These are phyloP conservation scores for Mormyrus hasselquistii DNA, from an alignment of 2,797 vertebrate species.

Conservation along the genomic window DNA sequence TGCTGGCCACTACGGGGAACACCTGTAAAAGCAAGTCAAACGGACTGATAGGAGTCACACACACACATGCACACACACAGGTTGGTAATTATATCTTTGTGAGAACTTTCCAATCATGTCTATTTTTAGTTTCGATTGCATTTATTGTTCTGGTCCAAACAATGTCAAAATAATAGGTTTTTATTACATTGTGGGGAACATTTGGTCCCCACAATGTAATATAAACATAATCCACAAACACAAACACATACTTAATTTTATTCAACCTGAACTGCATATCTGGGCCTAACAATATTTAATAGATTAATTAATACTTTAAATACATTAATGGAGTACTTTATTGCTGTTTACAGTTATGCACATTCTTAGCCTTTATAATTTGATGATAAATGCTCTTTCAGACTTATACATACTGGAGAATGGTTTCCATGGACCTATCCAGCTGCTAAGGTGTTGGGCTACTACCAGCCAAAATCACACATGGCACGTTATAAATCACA, in stretches of 20 bases:
- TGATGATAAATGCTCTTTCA: slow-evolving; percentile 26
- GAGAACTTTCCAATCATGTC: too few relatives aligned
- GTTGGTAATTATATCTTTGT: too few relatives aligned
- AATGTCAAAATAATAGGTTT: too few relatives aligned
- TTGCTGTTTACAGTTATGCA: slow-evolving; percentile 9
- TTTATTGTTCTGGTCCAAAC: too few relatives aligned
- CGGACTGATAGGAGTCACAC: neutral
- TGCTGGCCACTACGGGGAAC: slow-evolving; percentile 34
- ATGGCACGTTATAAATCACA: neutral
- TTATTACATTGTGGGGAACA: too few relatives aligned
- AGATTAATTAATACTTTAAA: neutral
- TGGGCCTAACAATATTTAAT: neutral
- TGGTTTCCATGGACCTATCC: neutral
- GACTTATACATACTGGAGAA: neutral
- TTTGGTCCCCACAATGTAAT: too few relatives aligned
- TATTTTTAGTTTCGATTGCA: too few relatives aligned
- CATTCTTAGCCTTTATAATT: slow-evolving; percentile 18
- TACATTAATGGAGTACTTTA: neutral
- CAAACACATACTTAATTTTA: neutral
- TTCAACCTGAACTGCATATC: neutral
- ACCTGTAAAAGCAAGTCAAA: neutral
- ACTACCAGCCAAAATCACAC: neutral
- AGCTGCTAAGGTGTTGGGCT: neutral
- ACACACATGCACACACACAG: neutral
- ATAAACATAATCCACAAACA: too few relatives aligned